phyloP scores from a whole-genome alignment of 2,113 vertebrate genomes.

The Apus apus region DNA sequence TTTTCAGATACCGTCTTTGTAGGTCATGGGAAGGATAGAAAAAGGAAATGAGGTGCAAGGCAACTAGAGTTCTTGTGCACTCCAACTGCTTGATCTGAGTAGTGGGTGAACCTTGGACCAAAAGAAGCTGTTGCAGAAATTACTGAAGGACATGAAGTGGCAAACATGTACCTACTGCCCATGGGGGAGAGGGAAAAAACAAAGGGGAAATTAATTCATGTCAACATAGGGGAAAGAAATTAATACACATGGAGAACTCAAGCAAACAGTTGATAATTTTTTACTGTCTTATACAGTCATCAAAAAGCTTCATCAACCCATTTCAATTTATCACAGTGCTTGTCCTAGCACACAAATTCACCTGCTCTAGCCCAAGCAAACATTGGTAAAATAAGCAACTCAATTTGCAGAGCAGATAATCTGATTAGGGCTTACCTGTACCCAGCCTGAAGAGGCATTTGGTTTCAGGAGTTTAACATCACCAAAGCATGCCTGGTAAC shows the following conservation, averaged over 20 bases:
- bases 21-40: not conserved
- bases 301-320: not conserved
- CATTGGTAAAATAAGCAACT: not conserved
- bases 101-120: not conserved
- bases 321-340: not conserved
- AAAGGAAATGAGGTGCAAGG: not conserved
- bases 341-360: not conserved
- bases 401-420: not conserved
- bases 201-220: not conserved
- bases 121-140: not conserved
- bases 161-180: not conserved
- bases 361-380: not conserved
- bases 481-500: not conserved
- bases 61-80: not conserved
- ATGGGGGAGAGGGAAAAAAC: not conserved
- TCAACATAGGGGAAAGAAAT: not conserved
- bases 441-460: not conserved
- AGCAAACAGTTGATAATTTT: not conserved
- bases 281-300: not conserved
- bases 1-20: not conserved
- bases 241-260: not conserved
- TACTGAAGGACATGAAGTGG: not conserved
- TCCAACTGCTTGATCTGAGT: fast-evolving
- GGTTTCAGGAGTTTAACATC: conserved; percentile 14
- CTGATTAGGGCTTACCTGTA: conserved; percentile 50